Conservation (phyloP, 2,113 vertebrate genomes). For the Oryzias woworae region DNA sequence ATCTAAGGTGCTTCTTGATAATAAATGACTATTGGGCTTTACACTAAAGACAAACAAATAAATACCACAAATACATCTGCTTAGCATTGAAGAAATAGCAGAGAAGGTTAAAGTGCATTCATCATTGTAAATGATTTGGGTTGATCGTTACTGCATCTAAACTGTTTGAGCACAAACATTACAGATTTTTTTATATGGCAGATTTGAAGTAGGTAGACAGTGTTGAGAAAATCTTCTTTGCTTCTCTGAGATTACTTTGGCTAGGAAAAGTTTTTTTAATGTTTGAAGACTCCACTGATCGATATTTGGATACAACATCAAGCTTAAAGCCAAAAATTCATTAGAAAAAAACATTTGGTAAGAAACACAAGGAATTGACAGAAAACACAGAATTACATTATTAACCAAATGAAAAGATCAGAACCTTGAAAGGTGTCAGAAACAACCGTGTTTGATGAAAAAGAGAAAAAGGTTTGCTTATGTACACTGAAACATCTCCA, state of each 20-base stretch:
- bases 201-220: conserved; percentile 19
- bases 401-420: conserved; percentile 37
- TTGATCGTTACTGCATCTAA: conserved; percentile 53
- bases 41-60: conserved; percentile 45
- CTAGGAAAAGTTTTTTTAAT: conserved; percentile 31
- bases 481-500: conserved; percentile 51
- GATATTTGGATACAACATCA: conserved; percentile 53
- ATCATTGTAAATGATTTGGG: conserved; percentile 59
- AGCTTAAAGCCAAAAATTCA: conserved; percentile 64
- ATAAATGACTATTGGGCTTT: conserved; percentile 56
- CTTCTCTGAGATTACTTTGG: conserved; percentile 55
- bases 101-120: conserved; percentile 73
- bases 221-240: conserved; percentile 28
- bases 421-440: conserved; percentile 43
- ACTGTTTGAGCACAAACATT: conserved; percentile 25
- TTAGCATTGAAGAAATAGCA: conserved; percentile 53
- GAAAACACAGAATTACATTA: conserved; percentile 51
- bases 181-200: conserved; percentile 34
- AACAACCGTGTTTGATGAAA: conserved; percentile 45
- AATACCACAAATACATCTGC: conserved; percentile 49
- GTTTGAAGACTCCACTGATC: conserved; percentile 33
- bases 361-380: conserved; percentile 48
- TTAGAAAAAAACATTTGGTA: conserved; percentile 30
- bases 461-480: conserved; percentile 33
- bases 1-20: conserved; percentile 69